Evolutionary conservation across 2,888 invertebrate species (phyloP).

Genomic region (Drosophila ustulata): DNA sequence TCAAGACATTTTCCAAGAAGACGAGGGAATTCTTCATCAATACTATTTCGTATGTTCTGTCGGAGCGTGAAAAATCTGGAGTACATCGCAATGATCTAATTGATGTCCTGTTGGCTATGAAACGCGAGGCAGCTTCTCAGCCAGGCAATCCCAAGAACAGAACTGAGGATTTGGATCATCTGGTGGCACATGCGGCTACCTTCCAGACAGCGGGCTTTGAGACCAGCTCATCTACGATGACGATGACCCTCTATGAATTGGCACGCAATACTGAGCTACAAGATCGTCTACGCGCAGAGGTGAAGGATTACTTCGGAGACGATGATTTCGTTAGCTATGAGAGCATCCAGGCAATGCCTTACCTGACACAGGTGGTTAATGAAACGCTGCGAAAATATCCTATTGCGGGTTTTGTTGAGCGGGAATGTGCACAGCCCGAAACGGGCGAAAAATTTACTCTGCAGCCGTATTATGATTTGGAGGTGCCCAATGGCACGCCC

Average conservation of each 20-base stretch:
- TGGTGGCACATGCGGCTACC: slow-evolving; percentile 27
- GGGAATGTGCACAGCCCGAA: slow-evolving; percentile 11
- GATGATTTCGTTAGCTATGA: slow-evolving; percentile 19
- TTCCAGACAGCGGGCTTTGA: slow-evolving; percentile 80
- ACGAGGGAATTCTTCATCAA: slow-evolving; percentile 8
- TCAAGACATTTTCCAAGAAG: slow-evolving; percentile 14
- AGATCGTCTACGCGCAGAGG: slow-evolving; percentile 11
- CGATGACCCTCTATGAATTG: slow-evolving; percentile 7
- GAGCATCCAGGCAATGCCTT: slow-evolving; percentile 81
- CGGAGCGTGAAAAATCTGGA: slow-evolving; percentile 21
- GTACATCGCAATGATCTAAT: slow-evolving; percentile 18
- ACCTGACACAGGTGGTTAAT: slow-evolving; percentile 81
- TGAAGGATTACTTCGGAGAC: slow-evolving; percentile 2
- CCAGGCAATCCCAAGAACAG: background rate
- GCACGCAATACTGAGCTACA: slow-evolving; percentile 7
- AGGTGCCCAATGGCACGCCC: slow-evolving; percentile 20
- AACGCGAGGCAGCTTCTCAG: background rate
- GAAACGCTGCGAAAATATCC: slow-evolving; percentile 75
- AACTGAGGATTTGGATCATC: background rate
- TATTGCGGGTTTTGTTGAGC: slow-evolving; percentile 26
- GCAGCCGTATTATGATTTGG: slow-evolving; percentile 9
- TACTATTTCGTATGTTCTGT: slow-evolving; percentile 1
- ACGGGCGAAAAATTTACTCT: slow-evolving; percentile 14
- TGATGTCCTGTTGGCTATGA: slow-evolving; percentile 15
- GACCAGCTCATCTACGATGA: slow-evolving; percentile 61